These are phyloP conservation scores for Julus scanicus DNA, from an alignment of 2,888 invertebrate genomes.

Conservation along the genomic window DNA sequence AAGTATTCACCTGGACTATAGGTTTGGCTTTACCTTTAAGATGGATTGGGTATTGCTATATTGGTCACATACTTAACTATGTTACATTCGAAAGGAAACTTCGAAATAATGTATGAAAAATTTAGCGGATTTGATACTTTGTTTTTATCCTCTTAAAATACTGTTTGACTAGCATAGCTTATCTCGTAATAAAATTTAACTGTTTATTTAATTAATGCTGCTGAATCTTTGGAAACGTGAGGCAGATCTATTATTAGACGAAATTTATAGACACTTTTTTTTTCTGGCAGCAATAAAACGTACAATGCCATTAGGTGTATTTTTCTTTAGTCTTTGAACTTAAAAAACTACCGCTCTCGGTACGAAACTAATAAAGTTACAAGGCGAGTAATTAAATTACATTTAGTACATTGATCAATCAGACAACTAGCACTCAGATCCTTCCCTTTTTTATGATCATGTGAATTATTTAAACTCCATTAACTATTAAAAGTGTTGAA, in stretches of 20 bases:
- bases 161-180: too few species aligned
- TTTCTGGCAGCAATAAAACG: background rate
- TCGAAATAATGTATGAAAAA: too few species aligned
- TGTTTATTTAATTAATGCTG: background rate
- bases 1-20: too few species aligned
- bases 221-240: background rate
- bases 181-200: background rate
- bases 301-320: background rate
- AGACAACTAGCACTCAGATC: background rate
- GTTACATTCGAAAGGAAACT: too few species aligned
- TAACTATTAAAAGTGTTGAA: background rate
- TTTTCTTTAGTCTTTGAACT: background rate
- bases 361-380: background rate
- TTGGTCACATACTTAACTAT: too few species aligned
- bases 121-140: too few species aligned
- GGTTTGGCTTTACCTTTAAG: too few species aligned
- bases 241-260: background rate
- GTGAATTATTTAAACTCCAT: background rate
- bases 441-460: background rate
- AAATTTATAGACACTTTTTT: background rate
- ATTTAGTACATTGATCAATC: background rate
- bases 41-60: too few species aligned
- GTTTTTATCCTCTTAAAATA: too few species aligned
- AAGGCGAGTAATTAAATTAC: conserved; percentile 25
- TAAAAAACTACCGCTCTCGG: background rate